A percentile compares a stretch with the other conserved stretches of the same genome.
phyloP scores from a whole-genome alignment of 2,888 invertebrate genomes.

The Clusia tigrina region DNA sequence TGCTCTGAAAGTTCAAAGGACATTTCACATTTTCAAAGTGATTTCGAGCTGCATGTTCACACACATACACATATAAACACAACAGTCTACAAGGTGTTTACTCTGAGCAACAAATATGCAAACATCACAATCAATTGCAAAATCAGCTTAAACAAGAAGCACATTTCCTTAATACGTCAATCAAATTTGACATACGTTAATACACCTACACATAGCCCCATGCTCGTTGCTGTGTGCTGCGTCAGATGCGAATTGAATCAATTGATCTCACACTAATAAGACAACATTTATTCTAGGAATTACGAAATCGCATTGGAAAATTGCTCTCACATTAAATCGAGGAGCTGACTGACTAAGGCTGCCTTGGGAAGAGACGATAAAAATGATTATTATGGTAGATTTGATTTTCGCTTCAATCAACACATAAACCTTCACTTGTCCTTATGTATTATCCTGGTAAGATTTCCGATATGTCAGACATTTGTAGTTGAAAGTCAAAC shows the following conservation, averaged over 20 bases:
- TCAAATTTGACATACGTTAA: not conserved
- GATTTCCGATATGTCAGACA: not conserved
- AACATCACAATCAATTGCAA: not conserved
- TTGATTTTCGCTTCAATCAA: slow-evolving; percentile 43
- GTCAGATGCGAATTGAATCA: not conserved
- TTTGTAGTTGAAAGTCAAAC: slow-evolving; percentile 4
- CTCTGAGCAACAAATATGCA: not conserved
- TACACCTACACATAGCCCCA: not conserved
- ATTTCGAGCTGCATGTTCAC: not conserved
- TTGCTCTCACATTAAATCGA: not conserved
- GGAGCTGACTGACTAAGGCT: not conserved
- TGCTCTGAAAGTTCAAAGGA: not conserved
- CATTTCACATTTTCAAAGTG: not conserved
- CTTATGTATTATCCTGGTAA: not conserved
- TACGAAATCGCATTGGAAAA: not conserved
- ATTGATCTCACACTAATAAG: not conserved
- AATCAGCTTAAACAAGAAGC: not conserved
- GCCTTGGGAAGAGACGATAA: not conserved
- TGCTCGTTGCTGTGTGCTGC: too few species aligned
- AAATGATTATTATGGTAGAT: slow-evolving; percentile 17
- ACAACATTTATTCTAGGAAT: not conserved
- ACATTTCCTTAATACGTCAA: slow-evolving; percentile 9
- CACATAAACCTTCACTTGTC: slow-evolving; percentile 20
- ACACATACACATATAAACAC: not conserved
- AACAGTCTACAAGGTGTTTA: not conserved